These are phyloP conservation scores for Cerastis rubricosa DNA, from an alignment of 2,888 invertebrate genomes.

Conservation along the genomic window DNA sequence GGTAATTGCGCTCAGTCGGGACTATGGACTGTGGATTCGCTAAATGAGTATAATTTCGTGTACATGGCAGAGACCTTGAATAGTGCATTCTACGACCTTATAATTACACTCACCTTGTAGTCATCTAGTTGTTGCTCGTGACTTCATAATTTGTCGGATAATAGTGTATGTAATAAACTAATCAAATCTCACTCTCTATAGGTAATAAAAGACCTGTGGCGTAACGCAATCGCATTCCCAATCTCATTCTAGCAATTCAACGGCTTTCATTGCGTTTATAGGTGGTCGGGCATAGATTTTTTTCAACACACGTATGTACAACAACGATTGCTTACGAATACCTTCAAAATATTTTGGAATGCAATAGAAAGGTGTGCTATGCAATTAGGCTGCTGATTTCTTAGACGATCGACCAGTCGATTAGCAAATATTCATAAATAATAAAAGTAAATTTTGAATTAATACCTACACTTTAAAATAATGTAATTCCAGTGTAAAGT, in stretches of 20 bases:
- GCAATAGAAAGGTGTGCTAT: background rate
- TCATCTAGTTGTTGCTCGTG: slow-evolving; percentile 5
- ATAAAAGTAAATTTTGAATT: background rate
- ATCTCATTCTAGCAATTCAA: background rate
- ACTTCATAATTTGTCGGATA: slow-evolving; percentile 30
- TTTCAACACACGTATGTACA: background rate
- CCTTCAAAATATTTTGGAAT: background rate
- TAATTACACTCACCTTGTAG: slow-evolving; percentile 62
- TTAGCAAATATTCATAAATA: slow-evolving; percentile 2
- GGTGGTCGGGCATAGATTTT: background rate
- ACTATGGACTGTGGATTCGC: slow-evolving; percentile 33
- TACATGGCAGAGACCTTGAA: slow-evolving; percentile 45
- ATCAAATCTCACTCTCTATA: slow-evolving; percentile 1
- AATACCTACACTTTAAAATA: background rate
- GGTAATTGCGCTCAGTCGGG: background rate
- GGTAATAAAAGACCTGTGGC: background rate
- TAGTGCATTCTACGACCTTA: slow-evolving; percentile 32
- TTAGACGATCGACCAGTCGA: background rate
- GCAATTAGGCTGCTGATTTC: background rate
- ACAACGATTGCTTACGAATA: background rate
- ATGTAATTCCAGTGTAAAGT: background rate
- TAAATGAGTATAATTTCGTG: slow-evolving; percentile 46
- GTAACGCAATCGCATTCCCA: background rate
- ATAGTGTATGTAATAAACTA: slow-evolving; percentile 8
- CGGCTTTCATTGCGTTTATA: background rate